Evolutionary conservation across 1,140 invertebrate species (phyloP), one percentile per base, ranked within the genome.

Genomic region (Trigoniulus corallinus): DNA sequence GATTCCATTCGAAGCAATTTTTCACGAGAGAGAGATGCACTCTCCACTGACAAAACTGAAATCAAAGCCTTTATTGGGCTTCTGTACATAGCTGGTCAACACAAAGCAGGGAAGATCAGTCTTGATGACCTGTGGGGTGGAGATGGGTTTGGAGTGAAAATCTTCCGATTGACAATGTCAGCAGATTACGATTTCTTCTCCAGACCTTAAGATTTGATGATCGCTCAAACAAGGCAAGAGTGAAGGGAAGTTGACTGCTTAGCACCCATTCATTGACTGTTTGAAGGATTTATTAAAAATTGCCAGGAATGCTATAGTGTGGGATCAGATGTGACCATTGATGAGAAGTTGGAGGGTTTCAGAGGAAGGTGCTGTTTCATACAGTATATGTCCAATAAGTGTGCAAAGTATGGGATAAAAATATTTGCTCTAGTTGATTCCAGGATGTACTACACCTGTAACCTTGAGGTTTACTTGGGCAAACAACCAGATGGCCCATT

Each of bases 261-360:
- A 29, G 39, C 48, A 3, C 49, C 52, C 2, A 43, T 53, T 45
- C 47, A 48, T 15, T 29, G 52, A n/a, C 13, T 53, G 44, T 69
- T 60, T 61, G 52, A 53, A 2, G 3, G 21, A 22, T 50, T 52
- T 42, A 23, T 52, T 12, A 20, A 50, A 37, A 53, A 48, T 40
- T 48, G 47, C 37, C 15, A 40, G n/a, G 37, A 48, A 23, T 18
- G 47, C 27, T 37, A 48, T 23, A 26, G 23, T 20, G n/a, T 29
- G 4, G 45, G 45, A 4, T 15, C 20, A 25, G 25, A 47, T 21
- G 45, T 47, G 3, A 59, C 58, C 20, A 57, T 73, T 54, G 72
- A 74, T 62, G 71, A 75, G 59, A 65, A 66, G 50, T 59, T 74
- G 50, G 54, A 67, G 41, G 62, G 61, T 23, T 67, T 73, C 48